These are phyloP conservation scores for Argynnis bischoffii DNA, from an alignment of 2,888 invertebrate species.

Conservation along the genomic window DNA sequence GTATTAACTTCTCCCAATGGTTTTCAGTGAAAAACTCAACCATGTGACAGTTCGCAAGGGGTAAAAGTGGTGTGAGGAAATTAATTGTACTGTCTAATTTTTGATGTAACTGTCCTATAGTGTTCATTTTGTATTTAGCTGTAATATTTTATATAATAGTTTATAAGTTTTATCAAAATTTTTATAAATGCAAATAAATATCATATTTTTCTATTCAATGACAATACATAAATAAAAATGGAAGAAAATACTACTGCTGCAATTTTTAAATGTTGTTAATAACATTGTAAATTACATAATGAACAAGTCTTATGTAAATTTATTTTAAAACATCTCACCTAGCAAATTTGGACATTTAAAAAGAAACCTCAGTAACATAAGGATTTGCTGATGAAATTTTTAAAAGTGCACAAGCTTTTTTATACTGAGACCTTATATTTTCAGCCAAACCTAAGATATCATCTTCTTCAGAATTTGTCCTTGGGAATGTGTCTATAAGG, in stretches of 20 bases:
- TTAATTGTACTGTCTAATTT: constrained; percentile 76
- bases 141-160: constrained; percentile 9
- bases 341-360: constrained; percentile 62
- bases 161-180: too few species aligned
- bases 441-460: constrained; percentile 85
- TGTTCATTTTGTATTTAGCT: constrained; percentile 49
- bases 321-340: constrained; percentile 34
- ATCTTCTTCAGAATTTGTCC: constrained; percentile 83
- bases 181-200: not conserved
- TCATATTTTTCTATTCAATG: not conserved
- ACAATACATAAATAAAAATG: too few species aligned
- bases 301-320: not conserved
- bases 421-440: constrained; percentile 85
- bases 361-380: constrained; percentile 82
- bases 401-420: constrained; percentile 85
- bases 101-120: constrained; percentile 49
- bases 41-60: constrained; percentile 89
- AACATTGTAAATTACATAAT: too few species aligned
- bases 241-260: too few species aligned
- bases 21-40: constrained; percentile 84
- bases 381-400: constrained; percentile 83
- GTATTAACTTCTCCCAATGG: constrained; percentile 84
- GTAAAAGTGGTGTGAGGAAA: constrained; percentile 83
- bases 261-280: too few species aligned
- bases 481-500: constrained; percentile 85